phyloP scores from a whole-genome alignment of 1,140 invertebrate genomes.

The Cydia pomonella region DNA sequence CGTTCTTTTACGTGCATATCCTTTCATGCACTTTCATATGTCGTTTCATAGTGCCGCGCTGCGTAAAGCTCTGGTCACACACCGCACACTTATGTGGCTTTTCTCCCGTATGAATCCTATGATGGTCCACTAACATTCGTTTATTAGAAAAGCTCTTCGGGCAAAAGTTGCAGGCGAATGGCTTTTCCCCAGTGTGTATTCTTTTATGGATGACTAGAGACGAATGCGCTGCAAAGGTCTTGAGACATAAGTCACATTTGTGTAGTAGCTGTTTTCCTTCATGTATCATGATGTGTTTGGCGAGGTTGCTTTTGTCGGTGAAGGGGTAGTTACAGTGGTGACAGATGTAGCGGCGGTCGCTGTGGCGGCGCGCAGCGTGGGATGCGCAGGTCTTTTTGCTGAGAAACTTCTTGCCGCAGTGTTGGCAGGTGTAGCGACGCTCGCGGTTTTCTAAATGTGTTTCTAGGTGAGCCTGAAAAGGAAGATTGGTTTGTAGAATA shows the following conservation, averaged over 20 bases:
- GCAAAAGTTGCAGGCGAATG: conserved; percentile 84
- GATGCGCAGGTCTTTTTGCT: conserved; percentile 60
- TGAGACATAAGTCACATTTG: conserved; percentile 83
- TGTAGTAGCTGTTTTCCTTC: conserved; percentile 81
- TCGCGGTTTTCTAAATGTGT: conserved; percentile 70
- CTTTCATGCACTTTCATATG: conserved; percentile 80
- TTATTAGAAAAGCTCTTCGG: conserved; percentile 70
- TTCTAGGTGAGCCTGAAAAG: conserved; percentile 69
- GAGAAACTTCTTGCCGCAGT: conserved; percentile 75
- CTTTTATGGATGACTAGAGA: conserved; percentile 82
- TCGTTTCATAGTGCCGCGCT: conserved; percentile 78
- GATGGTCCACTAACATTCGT: conserved; percentile 77
- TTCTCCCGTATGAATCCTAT: conserved; percentile 86
- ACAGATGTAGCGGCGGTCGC: conserved; percentile 65
- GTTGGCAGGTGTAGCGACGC: conserved; percentile 63
- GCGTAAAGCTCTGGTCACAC: conserved; percentile 82
- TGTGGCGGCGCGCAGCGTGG: conserved; percentile 63
- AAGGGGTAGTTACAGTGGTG: conserved; percentile 69
- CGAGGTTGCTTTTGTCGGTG: conserved; percentile 81
- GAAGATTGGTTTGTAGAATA: background rate
- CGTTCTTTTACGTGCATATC: conserved; percentile 25
- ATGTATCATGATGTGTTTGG: conserved; percentile 84
- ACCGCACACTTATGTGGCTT: conserved; percentile 85
- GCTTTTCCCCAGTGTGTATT: conserved; percentile 82
- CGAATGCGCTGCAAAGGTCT: conserved; percentile 75